Base-by-base conservation (phyloP, 2,888 invertebrate genomes). In the Muscina levida region DNA sequence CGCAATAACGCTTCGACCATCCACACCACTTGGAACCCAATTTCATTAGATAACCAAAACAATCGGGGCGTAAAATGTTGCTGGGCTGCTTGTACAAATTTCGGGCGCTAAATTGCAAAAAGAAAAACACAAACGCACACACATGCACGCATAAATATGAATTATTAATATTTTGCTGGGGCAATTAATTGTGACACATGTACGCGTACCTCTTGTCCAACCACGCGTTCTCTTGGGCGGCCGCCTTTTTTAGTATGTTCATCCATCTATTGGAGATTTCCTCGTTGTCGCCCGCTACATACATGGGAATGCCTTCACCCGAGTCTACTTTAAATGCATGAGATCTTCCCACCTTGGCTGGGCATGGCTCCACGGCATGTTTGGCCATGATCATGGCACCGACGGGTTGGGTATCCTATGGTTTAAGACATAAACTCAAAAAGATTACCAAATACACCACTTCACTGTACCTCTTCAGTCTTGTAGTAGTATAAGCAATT, bases 401-500 rank as follows among this genome's bases (percentile, higher is more conserved):
- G 53, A 97, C 95, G 74, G 97, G 97, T 89, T 96, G 96, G 79
- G 94, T 93, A 87, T 96, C 96, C 96, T 95, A 87, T 82, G 75
- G 51, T 22, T 13, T 4, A 26, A 31, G 31, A 19, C 39, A 44
- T 24, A 22, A 22, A 39, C n/a, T n/a, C n/a, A 8, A 31, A 31
- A 31, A 3, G 31, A 31, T 5, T 31, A 5, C 8, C 31, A 31
- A 31, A 31, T 31, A 31, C 8, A 5, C 8, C 4, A 31, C 8
- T 8, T 3, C 8, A 31, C 31, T n/a, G 31, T 91, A 97, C 97
- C 90, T 94, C 92, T 91, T 97, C 96, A 86, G 95, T 95, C 92
- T 97, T 98, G 91, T 97, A 98, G 91, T 96, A 97, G 91, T 98
- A 98, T 82, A 98, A 93, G 91, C 97, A 97, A 91, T 97, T 96